A percentile compares a stretch with the other conserved stretches of the same genome.
These are phyloP conservation scores for Seriola aureovittata DNA, from an alignment of 2,113 vertebrate genomes.

Conservation along the genomic window DNA sequence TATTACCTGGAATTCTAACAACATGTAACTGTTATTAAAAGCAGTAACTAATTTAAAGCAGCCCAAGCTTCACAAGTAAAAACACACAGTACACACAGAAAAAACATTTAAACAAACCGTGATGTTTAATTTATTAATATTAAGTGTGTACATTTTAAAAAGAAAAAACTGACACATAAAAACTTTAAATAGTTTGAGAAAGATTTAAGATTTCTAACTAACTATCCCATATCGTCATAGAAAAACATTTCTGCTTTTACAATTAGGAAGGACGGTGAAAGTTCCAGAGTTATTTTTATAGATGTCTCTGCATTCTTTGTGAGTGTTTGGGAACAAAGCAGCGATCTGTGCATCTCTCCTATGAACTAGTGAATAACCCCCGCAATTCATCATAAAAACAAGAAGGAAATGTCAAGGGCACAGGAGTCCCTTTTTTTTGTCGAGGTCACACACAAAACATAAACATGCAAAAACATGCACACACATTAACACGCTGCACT, in stretches of 20 bases:
- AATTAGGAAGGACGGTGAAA: constrained; percentile 29
- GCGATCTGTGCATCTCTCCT: constrained; percentile 70
- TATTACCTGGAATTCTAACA: neutral
- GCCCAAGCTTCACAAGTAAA: neutral
- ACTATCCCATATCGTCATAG: neutral
- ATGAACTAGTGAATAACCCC: constrained; percentile 76
- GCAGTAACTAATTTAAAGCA: too few species aligned
- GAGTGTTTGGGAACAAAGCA: constrained; percentile 68
- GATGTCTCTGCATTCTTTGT: constrained; percentile 58
- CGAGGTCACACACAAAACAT: constrained; percentile 75
- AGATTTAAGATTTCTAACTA: neutral
- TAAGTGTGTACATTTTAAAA: neutral
- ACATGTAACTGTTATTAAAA: too few species aligned
- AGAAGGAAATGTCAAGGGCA: constrained; percentile 84
- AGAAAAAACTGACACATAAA: neutral
- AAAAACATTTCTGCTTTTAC: neutral
- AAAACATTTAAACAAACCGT: neutral
- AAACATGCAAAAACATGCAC: constrained; percentile 68
- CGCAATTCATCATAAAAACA: constrained; percentile 80
- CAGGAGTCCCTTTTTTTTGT: constrained; percentile 72
- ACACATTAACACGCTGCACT: constrained; percentile 55
- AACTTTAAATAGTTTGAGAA: neutral
- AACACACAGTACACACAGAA: neutral
- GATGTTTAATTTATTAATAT: neutral
- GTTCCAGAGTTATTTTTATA: constrained; percentile 64